Evolutionary conservation across 1,140 invertebrate species (phyloP), one percentile per base, ranked within the genome.

Genomic region (Meloidogyne floridensis): DNA sequence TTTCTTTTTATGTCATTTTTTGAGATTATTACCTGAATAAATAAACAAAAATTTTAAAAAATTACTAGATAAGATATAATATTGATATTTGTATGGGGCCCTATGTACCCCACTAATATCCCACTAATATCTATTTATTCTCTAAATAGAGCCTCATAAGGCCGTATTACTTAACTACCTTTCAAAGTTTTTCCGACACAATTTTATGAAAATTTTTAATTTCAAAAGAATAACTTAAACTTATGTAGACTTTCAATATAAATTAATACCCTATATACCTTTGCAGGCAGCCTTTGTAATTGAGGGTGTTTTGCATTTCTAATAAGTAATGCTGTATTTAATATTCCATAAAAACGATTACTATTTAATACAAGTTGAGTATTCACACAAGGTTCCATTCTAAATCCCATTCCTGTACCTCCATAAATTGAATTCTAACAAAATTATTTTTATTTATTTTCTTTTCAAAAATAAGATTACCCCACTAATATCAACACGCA

Each of bases 331-430:
- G 92, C 87, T 72, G 91, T 89, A 84, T 92, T 91, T 6, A 94
- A 94, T 92, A 98, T 98, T 89, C 94, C 93, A 54, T 98, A 94
- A 53, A 95, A 93, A 51, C 98, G 92, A 18, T 93, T 94, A 15
- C 96, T 96, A 86, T 94, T 94, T 69, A 91, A 91, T 53, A 92
- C 90, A 1, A 93, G 94, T 6, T 93, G 91, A 10, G 95, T 91
- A 91, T 96, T 96, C 4, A 97, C 91, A 1, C 94, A 94, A 2
- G 96, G 96, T 84, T 93, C 93, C 11, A 97, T 92, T 90, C 88
- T 79, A 54, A 89, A 77, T 3, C 88, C 86, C 42, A 90, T 85
- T 47, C 86, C 88, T 32, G 80, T 81, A 11, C 85, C 84, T 47
- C 72, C 72, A 59, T 54, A 43, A 11, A 87, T 80, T 53, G 20